Conservation (phyloP, 2,797 vertebrate genomes). For the Sparidentex hasta region DNA sequence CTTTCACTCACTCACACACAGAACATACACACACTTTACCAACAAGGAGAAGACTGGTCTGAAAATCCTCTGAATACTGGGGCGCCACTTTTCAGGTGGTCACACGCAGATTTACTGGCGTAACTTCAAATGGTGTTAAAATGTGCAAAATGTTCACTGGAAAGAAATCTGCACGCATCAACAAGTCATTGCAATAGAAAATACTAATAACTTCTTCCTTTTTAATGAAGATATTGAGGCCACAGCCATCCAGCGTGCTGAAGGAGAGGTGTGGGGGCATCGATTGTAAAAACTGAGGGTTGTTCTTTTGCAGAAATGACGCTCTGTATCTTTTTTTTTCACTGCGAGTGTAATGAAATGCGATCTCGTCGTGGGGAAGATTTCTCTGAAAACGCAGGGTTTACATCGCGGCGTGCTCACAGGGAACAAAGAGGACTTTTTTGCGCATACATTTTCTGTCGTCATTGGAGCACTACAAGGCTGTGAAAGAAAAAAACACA, state of each 20-base stretch:
- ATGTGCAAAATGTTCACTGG: neutral
- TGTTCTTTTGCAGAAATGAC: no score
- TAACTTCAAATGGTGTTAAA: neutral
- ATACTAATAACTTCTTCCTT: slow-evolving; percentile 40
- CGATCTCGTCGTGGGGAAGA: neutral
- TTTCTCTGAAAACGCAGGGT: neutral
- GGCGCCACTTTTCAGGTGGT: neutral
- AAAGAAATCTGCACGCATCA: neutral
- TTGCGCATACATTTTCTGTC: slow-evolving; percentile 14
- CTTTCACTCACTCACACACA: slow-evolving; percentile 30
- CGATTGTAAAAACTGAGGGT: neutral
- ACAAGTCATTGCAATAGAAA: slow-evolving; percentile 23
- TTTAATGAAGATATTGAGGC: slow-evolving; percentile 49
- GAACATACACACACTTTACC: slow-evolving; percentile 20
- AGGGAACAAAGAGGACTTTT: slow-evolving; percentile 12
- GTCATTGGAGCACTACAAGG: slow-evolving; percentile 16
- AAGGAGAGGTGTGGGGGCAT: slow-evolving; percentile 35
- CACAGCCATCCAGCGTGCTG: slow-evolving; percentile 42
- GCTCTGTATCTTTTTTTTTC: neutral
- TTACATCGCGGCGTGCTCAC: neutral
- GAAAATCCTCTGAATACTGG: neutral
- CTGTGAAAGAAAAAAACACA: neutral
- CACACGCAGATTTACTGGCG: no score
- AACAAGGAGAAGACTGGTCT: neutral
- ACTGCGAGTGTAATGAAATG: neutral